These are phyloP conservation scores for Mnemiopsis leidyi DNA, from an alignment of 37 sponge, comb jelly and placozoan species.

Conservation along the genomic window DNA sequence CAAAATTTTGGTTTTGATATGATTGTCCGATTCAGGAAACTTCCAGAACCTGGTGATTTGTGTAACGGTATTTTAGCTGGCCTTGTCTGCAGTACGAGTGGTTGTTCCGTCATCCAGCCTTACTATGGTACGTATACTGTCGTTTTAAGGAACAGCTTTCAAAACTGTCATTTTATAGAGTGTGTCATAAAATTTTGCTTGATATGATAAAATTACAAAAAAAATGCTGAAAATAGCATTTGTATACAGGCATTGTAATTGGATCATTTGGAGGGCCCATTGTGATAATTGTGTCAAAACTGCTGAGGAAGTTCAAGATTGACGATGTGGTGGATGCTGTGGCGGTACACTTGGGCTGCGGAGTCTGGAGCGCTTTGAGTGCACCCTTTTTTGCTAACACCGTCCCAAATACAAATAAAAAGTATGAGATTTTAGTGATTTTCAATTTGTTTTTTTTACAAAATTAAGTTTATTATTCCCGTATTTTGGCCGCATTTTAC, in stretches of 20 bases:
- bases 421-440: too few species aligned
- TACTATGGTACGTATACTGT: background rate
- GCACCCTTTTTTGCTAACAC: constrained; percentile 34
- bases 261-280: constrained; percentile 2
- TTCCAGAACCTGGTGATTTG: constrained; percentile 41
- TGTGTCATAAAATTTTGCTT: too few species aligned
- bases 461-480: too few species aligned
- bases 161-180: too few species aligned
- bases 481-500: too few species aligned
- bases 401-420: background rate
- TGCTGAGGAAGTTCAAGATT: constrained; percentile 5
- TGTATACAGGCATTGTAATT: background rate
- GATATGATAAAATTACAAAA: too few species aligned
- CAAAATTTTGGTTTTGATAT: too few species aligned
- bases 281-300: background rate
- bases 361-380: constrained; percentile 38
- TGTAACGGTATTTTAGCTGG: constrained; percentile 48
- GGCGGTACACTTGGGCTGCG: constrained; percentile 30
- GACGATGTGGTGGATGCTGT: constrained; percentile 60
- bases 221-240: too few species aligned
- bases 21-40: too few species aligned
- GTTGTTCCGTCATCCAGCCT: constrained; percentile 10
- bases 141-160: too few species aligned
- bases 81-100: constrained; percentile 55
- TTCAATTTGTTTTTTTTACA: too few species aligned